A percentile compares a stretch with the other conserved stretches of the same genome.
phyloP scores from a whole-genome alignment of 2,888 invertebrate genomes.

The Blomia tropicalis region DNA sequence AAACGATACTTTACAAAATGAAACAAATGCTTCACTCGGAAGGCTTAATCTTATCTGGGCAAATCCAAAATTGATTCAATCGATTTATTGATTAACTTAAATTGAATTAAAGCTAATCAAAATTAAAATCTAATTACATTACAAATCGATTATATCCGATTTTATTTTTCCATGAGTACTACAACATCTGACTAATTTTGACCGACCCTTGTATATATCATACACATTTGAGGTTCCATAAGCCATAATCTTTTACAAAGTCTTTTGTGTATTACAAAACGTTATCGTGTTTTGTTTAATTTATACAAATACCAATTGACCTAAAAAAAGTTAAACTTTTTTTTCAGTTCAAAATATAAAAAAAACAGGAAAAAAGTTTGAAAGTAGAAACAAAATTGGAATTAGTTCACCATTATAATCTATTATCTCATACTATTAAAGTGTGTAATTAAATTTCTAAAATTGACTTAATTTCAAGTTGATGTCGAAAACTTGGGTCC shows the following conservation, averaged over 20 bases:
- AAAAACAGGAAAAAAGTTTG: no score
- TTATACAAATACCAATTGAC: no score
- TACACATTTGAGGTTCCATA: no score
- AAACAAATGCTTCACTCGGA: background rate
- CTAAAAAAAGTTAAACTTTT: no score
- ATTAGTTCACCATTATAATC: constrained; percentile 2
- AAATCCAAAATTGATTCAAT: constrained; percentile 1
- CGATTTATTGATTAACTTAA: constrained; percentile 11
- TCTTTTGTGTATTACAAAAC: background rate
- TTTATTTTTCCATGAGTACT: background rate
- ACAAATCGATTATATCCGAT: constrained; percentile 12
- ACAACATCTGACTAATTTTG: constrained; percentile 7
- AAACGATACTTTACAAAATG: background rate
- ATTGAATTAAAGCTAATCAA: constrained; percentile 13
- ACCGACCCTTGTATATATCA: no score
- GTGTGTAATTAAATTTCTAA: background rate
- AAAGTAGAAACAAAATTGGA: constrained; percentile 12
- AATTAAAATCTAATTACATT: constrained; percentile 13
- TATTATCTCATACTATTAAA: background rate
- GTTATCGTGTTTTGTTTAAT: no score
- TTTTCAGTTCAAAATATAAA: no score
- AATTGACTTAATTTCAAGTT: no score
- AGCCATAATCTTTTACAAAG: background rate
- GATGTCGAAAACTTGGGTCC: no score
- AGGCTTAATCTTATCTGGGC: constrained; percentile 2